Evolutionary conservation across 2,797 vertebrate genomes (phyloP).

Genomic region (Melanotaenia parkinsoni): DNA sequence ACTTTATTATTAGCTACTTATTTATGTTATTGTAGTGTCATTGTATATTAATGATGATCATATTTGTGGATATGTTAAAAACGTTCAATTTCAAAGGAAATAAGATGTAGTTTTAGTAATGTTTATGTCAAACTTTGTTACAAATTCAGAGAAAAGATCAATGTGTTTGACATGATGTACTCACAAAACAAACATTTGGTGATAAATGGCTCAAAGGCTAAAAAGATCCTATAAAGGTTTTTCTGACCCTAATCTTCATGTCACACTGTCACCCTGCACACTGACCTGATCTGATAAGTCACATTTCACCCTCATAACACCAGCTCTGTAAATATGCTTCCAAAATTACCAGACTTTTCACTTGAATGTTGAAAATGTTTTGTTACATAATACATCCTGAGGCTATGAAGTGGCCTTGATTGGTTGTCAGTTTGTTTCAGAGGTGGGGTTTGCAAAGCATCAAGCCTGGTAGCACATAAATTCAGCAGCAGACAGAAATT

Average conservation of each 20-base stretch:
- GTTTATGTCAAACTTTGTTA: not conserved
- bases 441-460: conserved; percentile 40
- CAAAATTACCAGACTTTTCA: conserved; percentile 8
- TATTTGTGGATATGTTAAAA: too few species aligned
- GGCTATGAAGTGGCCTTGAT: conserved; percentile 7
- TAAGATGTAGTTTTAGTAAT: not conserved
- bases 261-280: conserved; percentile 38
- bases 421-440: conserved; percentile 28
- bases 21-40: not conserved
- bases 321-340: not conserved
- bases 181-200: conserved; percentile 58
- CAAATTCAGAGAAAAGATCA: conserved; percentile 1
- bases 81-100: not conserved
- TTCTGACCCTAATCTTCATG: conserved; percentile 57
- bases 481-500: conserved; percentile 9
- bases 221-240: conserved; percentile 58
- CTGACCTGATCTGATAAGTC: conserved; percentile 31
- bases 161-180: conserved; percentile 22
- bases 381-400: conserved; percentile 20
- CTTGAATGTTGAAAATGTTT: conserved; percentile 1
- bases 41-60: not conserved
- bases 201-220: conserved; percentile 49
- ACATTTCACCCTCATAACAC: not conserved
- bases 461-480: conserved; percentile 53
- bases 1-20: not conserved